Conservation (phyloP, 2,797 vertebrate species). For the Acanthiza pusilla region DNA sequence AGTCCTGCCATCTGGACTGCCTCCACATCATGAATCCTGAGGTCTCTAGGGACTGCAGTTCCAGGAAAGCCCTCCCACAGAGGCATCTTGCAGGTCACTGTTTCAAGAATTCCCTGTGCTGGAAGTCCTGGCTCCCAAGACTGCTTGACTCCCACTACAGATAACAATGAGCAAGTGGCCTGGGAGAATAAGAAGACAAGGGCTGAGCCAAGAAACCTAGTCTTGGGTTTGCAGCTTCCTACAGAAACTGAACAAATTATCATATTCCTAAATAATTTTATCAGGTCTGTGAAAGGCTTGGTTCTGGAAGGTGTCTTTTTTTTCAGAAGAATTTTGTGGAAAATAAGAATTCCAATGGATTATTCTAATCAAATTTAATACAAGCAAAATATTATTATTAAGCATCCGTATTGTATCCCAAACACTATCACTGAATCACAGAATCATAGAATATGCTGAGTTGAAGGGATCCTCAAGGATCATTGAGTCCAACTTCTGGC, state of each 20-base stretch:
- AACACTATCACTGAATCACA: neutral
- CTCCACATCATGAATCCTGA: constrained; percentile 43
- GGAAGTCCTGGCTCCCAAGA: neutral
- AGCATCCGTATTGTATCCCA: neutral
- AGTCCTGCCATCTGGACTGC: constrained; percentile 37
- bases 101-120: constrained; percentile 2
- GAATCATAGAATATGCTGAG: neutral
- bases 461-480: neutral
- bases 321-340: neutral
- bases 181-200: neutral
- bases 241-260: neutral
- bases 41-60: neutral
- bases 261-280: neutral
- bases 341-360: neutral
- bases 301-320: neutral
- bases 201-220: neutral
- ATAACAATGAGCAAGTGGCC: neutral
- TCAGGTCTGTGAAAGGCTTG: neutral
- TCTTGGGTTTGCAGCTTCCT: neutral
- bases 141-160: neutral
- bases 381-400: neutral
- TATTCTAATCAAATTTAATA: neutral
- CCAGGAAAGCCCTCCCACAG: neutral
- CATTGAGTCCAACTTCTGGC: neutral
- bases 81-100: neutral